phyloP scores from a whole-genome alignment of 2,888 invertebrate species.

The Orgyia antiqua region DNA sequence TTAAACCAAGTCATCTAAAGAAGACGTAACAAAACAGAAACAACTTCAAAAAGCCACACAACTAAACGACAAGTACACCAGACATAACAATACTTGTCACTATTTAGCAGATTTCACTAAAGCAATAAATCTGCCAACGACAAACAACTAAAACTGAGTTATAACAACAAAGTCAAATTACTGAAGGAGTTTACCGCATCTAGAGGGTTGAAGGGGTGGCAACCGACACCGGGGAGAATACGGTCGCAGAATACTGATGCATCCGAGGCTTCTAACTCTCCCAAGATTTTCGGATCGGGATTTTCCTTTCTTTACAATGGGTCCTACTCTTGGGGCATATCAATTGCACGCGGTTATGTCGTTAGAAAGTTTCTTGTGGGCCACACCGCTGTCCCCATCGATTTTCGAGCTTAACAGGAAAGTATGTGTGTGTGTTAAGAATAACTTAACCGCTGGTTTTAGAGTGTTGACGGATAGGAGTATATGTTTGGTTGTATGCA shows the following conservation, averaged over 20 bases:
- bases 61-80: slow-evolving; percentile 3
- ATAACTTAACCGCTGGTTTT: slow-evolving; percentile 11
- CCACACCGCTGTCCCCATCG: slow-evolving; percentile 55
- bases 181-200: slow-evolving; percentile 72
- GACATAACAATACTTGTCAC: slow-evolving; percentile 33
- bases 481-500: slow-evolving; percentile 5
- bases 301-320: slow-evolving; percentile 79
- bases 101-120: slow-evolving; percentile 60
- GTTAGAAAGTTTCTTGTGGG: slow-evolving; percentile 72
- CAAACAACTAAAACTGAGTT: slow-evolving; percentile 75
- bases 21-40: background rate
- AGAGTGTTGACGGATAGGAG: slow-evolving; percentile 9
- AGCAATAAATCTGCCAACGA: slow-evolving; percentile 73
- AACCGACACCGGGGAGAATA: slow-evolving; percentile 58
- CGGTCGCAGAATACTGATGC: slow-evolving; percentile 70
- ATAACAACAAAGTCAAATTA: slow-evolving; percentile 78
- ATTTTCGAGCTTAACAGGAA: slow-evolving; percentile 59
- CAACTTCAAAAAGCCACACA: slow-evolving; percentile 5
- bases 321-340: slow-evolving; percentile 76
- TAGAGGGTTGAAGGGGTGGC: slow-evolving; percentile 40
- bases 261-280: slow-evolving; percentile 60
- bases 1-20: too few relatives aligned
- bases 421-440: slow-evolving; percentile 16
- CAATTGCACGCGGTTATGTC: slow-evolving; percentile 79
- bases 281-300: slow-evolving; percentile 76